Percentiles rank a stretch among this genome's conserved stretches.
These are phyloP conservation scores for Morelia viridis DNA, from an alignment of 2,797 vertebrate genomes.

Conservation along the genomic window DNA sequence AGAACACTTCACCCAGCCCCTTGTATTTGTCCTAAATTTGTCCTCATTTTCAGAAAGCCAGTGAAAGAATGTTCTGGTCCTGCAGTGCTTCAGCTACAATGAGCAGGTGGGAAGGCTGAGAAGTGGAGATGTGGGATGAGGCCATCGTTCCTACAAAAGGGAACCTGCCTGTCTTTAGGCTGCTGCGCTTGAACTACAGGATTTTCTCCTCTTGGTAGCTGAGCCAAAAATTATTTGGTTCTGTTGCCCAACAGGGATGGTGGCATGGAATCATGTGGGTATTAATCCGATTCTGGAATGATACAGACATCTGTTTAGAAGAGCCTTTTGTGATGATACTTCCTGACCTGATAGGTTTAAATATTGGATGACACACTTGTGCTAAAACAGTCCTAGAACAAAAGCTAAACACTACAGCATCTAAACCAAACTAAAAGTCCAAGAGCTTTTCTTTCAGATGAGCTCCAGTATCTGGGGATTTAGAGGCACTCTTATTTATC, in stretches of 20 bases:
- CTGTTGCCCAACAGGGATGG: not conserved
- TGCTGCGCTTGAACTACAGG: not conserved
- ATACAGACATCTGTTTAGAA: not conserved
- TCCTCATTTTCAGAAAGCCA: not conserved
- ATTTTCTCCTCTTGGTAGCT: not conserved
- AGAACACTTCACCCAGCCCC: too few relatives aligned
- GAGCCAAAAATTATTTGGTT: not conserved
- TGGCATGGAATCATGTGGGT: not conserved
- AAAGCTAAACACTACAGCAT: not conserved
- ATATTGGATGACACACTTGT: not conserved
- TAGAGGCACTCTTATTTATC: not conserved
- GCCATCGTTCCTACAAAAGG: not conserved
- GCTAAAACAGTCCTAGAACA: not conserved
- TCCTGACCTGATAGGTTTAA: not conserved
- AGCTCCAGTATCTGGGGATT: not conserved
- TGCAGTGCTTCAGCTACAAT: not conserved
- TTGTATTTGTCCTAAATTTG: not conserved
- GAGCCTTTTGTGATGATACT: not conserved
- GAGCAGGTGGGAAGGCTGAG: not conserved
- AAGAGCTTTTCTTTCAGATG: not conserved
- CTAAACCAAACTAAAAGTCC: not conserved
- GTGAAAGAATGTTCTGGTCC: not conserved
- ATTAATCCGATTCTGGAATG: not conserved
- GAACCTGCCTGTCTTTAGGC: not conserved
- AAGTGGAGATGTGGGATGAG: not conserved